Evolutionary conservation across 2,113 vertebrate species (phyloP).

Genomic region (Callospermophilus lateralis): DNA sequence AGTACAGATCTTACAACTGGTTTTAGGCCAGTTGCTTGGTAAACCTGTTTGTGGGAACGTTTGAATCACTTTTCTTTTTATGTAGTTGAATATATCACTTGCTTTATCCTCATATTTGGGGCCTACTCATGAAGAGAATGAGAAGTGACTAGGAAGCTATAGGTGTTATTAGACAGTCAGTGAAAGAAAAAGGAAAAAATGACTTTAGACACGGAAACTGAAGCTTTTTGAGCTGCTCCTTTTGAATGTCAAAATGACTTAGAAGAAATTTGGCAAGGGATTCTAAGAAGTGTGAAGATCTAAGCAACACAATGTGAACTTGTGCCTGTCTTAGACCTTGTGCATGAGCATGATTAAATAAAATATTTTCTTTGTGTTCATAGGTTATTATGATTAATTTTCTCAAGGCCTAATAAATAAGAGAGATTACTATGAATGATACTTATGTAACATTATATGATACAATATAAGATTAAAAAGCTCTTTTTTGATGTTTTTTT

Average conservation of each 20-base stretch:
- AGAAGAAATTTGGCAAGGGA: slow-evolving; percentile 50
- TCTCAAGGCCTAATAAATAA: not conserved
- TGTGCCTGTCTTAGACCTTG: slow-evolving; percentile 7
- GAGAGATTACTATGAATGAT: not conserved
- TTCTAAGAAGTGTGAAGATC: slow-evolving; percentile 70
- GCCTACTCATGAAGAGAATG: slow-evolving; percentile 3
- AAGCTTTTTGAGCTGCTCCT: slow-evolving; percentile 68
- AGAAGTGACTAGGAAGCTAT: slow-evolving; percentile 43
- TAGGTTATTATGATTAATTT: slow-evolving; percentile 32
- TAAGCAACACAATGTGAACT: not conserved
- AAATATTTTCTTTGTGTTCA: slow-evolving; percentile 2
- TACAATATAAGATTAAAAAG: not conserved
- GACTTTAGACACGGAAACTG: slow-evolving; percentile 56
- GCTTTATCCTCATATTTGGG: slow-evolving; percentile 24
- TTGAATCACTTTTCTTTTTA: slow-evolving; percentile 22
- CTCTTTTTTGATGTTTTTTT: not conserved
- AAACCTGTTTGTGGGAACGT: not conserved
- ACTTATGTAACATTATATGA: not conserved
- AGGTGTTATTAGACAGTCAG: slow-evolving; percentile 59
- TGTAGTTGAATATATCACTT: slow-evolving; percentile 32
- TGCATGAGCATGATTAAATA: not conserved
- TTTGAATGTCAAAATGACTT: slow-evolving; percentile 76
- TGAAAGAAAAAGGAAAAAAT: slow-evolving; percentile 52
- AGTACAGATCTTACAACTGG: not conserved
- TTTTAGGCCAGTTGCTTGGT: not conserved